These are phyloP conservation scores for Larimichthys crocea DNA, from an alignment of 2,113 vertebrate species.

Conservation along the genomic window DNA sequence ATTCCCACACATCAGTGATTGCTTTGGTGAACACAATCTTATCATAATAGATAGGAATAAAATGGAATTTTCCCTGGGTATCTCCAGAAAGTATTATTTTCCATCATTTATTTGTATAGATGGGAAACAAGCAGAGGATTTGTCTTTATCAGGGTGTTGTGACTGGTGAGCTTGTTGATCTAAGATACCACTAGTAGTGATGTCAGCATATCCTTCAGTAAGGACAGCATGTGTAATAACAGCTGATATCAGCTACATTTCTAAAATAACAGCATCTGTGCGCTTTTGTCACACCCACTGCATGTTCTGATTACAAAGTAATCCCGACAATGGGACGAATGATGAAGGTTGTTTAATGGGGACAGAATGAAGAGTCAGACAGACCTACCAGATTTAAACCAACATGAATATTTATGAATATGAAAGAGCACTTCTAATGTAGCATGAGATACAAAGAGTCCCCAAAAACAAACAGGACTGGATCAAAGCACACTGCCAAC, in stretches of 20 bases:
- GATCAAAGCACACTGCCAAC: constrained; percentile 24
- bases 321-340: constrained; percentile 18
- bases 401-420: constrained; percentile 51
- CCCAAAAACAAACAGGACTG: constrained; percentile 41
- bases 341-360: constrained; percentile 31
- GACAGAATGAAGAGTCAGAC: constrained; percentile 35
- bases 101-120: neutral
- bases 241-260: fast-evolving
- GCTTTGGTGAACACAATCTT: neutral
- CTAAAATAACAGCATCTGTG: neutral
- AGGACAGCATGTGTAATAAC: constrained; percentile 9
- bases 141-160: constrained; percentile 23
- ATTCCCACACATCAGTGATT: neutral
- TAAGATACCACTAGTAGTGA: neutral
- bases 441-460: constrained; percentile 23
- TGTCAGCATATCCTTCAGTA: neutral
- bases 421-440: constrained; percentile 34
- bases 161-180: constrained; percentile 8
- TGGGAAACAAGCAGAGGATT: neutral
- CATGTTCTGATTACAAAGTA: neutral
- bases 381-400: constrained; percentile 15
- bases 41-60: neutral
- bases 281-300: neutral
- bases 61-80: neutral
- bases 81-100: neutral